Conservation (phyloP, 1,140 invertebrate species). For the Nasonia longicornis region DNA sequence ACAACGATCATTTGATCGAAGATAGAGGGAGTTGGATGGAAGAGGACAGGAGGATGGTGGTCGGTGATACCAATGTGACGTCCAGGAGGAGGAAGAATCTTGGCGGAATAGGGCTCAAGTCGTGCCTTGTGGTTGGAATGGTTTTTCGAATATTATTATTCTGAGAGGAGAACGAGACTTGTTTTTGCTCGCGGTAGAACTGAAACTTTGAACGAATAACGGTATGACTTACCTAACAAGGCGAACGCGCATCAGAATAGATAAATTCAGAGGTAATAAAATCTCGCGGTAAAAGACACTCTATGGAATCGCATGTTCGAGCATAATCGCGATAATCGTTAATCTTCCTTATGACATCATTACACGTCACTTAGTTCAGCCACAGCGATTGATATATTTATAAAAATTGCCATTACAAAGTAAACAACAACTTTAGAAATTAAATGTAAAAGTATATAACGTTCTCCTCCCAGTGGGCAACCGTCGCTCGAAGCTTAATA, state of each 20-base stretch:
- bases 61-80: slow-evolving; percentile 28
- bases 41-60: background rate
- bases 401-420: too few relatives aligned
- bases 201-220: background rate
- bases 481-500: too few relatives aligned
- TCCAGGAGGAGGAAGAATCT: slow-evolving; percentile 56
- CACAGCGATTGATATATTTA: too few relatives aligned
- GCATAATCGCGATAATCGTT: background rate
- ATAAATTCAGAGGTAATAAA: too few relatives aligned
- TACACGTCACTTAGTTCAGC: too few relatives aligned
- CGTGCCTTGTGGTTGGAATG: slow-evolving; percentile 56
- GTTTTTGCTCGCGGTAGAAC: background rate
- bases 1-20: slow-evolving; percentile 16
- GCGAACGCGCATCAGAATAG: too few relatives aligned
- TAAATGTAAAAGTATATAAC: too few relatives aligned
- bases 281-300: too few relatives aligned
- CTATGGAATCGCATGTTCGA: background rate
- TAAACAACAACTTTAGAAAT: too few relatives aligned
- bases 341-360: background rate
- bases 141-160: background rate
- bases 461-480: too few relatives aligned
- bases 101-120: slow-evolving; percentile 51
- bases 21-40: slow-evolving; percentile 54
- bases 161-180: background rate
- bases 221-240: background rate